Conservation (phyloP, 2,113 vertebrate genomes). For the Regulus satrapa region DNA sequence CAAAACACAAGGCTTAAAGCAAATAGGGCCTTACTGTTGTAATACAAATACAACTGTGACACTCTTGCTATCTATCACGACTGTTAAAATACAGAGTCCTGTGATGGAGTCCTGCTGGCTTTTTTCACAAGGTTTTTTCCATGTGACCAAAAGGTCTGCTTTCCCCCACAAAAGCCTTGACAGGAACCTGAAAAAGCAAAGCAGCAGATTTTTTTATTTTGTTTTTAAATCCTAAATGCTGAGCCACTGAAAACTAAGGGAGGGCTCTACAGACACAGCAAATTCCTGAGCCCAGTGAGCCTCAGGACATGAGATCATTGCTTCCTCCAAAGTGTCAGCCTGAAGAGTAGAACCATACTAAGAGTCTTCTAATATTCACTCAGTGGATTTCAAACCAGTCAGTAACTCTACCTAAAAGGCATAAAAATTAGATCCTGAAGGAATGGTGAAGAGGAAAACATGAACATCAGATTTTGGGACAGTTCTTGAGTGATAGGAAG, state of each 20-base stretch:
- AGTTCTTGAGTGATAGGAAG: neutral
- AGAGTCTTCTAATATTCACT: neutral
- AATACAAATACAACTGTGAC: neutral
- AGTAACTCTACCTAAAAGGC: neutral
- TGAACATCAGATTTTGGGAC: neutral
- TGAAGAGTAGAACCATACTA: neutral
- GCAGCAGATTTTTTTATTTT: neutral
- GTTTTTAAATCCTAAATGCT: neutral
- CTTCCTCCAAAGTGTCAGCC: neutral
- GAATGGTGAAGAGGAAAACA: neutral
- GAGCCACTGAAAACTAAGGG: neutral
- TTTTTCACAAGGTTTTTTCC: neutral
- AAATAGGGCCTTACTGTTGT: neutral
- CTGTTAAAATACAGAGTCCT: neutral
- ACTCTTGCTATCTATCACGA: neutral
- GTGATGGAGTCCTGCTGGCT: accelerated
- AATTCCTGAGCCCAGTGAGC: neutral
- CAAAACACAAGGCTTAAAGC: neutral
- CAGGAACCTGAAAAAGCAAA: neutral
- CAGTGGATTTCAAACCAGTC: neutral
- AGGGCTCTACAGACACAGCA: accelerated
- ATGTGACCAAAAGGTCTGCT: neutral
- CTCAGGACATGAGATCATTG: neutral
- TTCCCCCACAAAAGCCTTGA: neutral
- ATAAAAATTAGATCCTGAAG: neutral